Evolutionary conservation across 2,113 vertebrate species (phyloP).

Genomic region (Miniopterus natalensis): DNA sequence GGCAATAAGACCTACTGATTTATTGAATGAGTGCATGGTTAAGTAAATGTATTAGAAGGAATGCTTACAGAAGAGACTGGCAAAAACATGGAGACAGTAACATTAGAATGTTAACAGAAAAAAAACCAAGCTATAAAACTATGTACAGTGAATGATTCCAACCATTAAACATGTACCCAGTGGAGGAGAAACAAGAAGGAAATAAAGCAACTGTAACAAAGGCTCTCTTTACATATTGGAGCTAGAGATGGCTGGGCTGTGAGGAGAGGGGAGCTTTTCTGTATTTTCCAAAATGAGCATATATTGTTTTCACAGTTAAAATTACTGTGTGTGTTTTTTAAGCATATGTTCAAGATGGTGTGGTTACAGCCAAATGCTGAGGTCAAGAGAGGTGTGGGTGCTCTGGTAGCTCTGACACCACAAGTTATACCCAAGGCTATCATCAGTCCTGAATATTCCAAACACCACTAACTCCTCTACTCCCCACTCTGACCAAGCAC

Average conservation of each 20-base stretch:
- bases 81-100: background rate
- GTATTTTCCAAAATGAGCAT: background rate
- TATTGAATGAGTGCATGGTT: background rate
- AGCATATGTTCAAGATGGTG: background rate
- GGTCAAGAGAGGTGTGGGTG: background rate
- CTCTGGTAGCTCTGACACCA: background rate
- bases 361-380: background rate
- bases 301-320: constrained; percentile 46
- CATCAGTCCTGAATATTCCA: background rate
- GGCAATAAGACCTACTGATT: background rate
- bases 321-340: constrained; percentile 25
- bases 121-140: background rate
- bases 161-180: background rate
- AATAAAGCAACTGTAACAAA: constrained; percentile 25
- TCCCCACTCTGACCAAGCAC: background rate
- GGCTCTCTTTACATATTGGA: background rate
- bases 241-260: background rate
- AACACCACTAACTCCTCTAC: background rate
- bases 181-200: background rate
- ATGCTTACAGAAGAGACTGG: background rate
- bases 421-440: background rate
- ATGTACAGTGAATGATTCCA: background rate
- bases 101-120: background rate
- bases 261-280: background rate
- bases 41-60: background rate